Evolutionary conservation across 2,113 vertebrate genomes (phyloP).

Genomic region (Toxotes chatareus): DNA sequence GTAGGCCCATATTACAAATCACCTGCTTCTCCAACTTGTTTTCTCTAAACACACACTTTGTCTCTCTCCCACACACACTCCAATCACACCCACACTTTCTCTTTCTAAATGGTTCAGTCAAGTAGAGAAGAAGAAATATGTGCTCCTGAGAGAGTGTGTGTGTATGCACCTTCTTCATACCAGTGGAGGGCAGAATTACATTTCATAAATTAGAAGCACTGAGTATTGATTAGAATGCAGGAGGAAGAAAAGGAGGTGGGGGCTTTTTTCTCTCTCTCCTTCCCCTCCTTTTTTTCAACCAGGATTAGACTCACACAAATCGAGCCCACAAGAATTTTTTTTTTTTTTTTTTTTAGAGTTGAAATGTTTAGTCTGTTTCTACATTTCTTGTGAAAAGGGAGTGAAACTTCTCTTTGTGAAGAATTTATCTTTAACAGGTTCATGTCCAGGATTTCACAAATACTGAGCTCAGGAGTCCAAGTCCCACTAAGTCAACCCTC

Average conservation of each 20-base stretch:
- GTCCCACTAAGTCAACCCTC: not conserved
- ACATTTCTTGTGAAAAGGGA: not conserved
- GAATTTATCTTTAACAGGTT: not conserved
- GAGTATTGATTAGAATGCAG: conserved; percentile 81
- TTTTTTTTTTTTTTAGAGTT: not conserved
- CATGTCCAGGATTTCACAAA: not conserved
- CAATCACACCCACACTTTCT: conserved; percentile 12
- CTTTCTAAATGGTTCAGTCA: conserved; percentile 30
- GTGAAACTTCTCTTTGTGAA: not conserved
- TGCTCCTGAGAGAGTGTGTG: conserved; percentile 36
- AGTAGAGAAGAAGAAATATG: conserved; percentile 36
- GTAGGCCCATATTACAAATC: conserved; percentile 56
- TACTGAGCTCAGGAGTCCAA: not conserved
- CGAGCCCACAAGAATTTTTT: not conserved
- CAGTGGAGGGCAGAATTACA: conserved; percentile 99
- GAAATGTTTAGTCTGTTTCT: not conserved
- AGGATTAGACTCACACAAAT: conserved; percentile 1
- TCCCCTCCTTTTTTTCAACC: conserved; percentile 1
- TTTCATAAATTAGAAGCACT: conserved; percentile 85
- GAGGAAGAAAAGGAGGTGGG: conserved; percentile 33
- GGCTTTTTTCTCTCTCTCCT: conserved; percentile 8
- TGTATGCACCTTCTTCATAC: conserved; percentile 84
- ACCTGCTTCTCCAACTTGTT: conserved; percentile 59
- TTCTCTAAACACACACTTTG: conserved; percentile 48
- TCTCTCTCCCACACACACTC: conserved; percentile 2